These are phyloP conservation scores for Lucifuga dentata DNA, from an alignment of 2,113 vertebrate species.

Conservation along the genomic window DNA sequence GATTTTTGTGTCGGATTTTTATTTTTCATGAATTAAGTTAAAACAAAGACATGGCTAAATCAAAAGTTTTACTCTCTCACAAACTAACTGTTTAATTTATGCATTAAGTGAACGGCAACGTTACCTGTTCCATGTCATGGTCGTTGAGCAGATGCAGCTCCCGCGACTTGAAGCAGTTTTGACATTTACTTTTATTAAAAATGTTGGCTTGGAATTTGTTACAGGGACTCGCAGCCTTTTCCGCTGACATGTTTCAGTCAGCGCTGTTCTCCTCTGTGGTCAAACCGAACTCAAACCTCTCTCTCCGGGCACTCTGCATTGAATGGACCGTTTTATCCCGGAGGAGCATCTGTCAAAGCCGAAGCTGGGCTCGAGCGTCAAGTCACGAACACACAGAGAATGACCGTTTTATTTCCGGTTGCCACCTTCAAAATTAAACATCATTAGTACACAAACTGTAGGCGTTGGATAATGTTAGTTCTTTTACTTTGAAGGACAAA, in stretches of 20 bases:
- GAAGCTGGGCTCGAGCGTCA: constrained; percentile 1
- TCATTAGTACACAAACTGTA: neutral
- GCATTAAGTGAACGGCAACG: no score
- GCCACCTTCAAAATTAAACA: neutral
- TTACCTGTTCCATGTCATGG: constrained; percentile 71
- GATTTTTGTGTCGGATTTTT: no score
- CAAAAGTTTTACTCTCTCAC: no score
- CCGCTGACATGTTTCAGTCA: constrained; percentile 56
- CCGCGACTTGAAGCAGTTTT: constrained; percentile 82
- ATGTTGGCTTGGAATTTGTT: constrained; percentile 78
- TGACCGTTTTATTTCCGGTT: neutral
- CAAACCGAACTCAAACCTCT: neutral
- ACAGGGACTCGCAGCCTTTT: constrained; percentile 62
- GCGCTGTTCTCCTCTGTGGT: neutral
- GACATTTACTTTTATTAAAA: constrained; percentile 80
- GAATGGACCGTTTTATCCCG: constrained; percentile 4
- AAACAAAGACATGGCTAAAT: no score
- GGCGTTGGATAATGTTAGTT: neutral
- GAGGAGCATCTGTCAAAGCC: constrained; percentile 61
- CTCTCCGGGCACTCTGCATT: neutral
- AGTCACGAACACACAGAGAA: neutral
- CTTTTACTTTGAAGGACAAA: neutral
- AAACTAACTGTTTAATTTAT: no score
- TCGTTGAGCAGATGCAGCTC: constrained; percentile 73
- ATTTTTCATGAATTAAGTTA: no score